Percentiles rank a stretch among this genome's conserved stretches.
These are phyloP conservation scores for Nesoenas mayeri DNA, from an alignment of 2,113 vertebrate genomes.

Conservation along the genomic window DNA sequence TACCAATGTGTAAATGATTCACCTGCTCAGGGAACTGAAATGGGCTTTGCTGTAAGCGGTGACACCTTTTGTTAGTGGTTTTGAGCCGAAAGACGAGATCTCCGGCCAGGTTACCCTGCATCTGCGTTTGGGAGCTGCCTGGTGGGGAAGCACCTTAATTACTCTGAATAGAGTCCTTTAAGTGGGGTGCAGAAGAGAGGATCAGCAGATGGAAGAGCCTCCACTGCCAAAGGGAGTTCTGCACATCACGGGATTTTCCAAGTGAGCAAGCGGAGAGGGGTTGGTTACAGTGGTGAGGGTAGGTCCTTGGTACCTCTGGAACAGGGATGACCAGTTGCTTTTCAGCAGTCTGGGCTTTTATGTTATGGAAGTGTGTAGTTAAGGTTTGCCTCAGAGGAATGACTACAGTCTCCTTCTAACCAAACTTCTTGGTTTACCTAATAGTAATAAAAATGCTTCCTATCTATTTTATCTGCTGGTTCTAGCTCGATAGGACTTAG, in stretches of 20 bases:
- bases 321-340: neutral
- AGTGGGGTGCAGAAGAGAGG: neutral
- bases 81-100: neutral
- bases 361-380: neutral
- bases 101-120: neutral
- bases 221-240: neutral
- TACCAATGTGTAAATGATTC: no score
- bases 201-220: accelerated
- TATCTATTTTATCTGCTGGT: neutral
- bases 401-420: neutral
- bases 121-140: neutral
- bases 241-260: neutral
- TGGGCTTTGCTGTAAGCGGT: accelerated
- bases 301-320: neutral
- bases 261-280: accelerated
- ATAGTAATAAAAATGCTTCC: neutral
- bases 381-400: neutral
- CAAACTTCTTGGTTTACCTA: neutral
- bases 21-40: neutral
- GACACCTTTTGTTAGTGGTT: accelerated
- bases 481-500: neutral
- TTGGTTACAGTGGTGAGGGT: neutral
- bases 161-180: neutral
- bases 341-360: neutral
- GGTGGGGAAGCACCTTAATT: neutral